Conservation (phyloP, 2,113 vertebrate genomes). For the Atlantisia rogersi region DNA sequence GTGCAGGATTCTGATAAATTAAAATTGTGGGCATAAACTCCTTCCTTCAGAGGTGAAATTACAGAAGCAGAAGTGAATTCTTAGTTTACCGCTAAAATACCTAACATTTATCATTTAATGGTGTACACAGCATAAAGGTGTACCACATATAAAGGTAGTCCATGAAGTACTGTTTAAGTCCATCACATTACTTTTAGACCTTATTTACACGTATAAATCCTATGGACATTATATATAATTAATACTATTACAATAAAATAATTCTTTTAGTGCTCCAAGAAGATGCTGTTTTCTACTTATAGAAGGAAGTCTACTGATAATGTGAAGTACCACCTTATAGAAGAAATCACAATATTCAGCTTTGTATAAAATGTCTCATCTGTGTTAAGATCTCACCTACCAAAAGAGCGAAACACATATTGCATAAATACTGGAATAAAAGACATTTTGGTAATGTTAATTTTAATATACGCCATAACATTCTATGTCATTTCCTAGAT, state of each 20-base stretch:
- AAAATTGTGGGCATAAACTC: background rate
- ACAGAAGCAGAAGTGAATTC: background rate
- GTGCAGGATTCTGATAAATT: background rate
- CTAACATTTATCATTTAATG: background rate
- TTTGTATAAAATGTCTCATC: background rate
- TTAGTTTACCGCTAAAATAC: background rate
- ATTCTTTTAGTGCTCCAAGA: background rate
- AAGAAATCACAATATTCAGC: background rate
- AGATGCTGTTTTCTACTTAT: background rate
- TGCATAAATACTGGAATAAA: background rate
- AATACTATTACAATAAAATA: background rate
- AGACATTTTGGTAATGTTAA: background rate
- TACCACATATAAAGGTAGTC: background rate
- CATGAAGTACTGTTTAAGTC: background rate
- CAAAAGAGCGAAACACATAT: background rate
- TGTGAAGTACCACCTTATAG: rapidly evolving
- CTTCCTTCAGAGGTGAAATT: background rate
- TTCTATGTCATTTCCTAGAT: background rate
- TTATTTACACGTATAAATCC: background rate
- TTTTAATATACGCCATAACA: background rate
- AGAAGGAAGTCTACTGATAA: background rate
- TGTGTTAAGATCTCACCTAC: background rate
- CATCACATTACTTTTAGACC: background rate
- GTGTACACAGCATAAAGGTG: background rate
- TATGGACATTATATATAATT: background rate